A percentile compares a stretch with the other conserved stretches of the same genome.
These are phyloP conservation scores for Parazoanthus darwini DNA, from an alignment of 92 coral and sea anemone genomes.

Conservation along the genomic window DNA sequence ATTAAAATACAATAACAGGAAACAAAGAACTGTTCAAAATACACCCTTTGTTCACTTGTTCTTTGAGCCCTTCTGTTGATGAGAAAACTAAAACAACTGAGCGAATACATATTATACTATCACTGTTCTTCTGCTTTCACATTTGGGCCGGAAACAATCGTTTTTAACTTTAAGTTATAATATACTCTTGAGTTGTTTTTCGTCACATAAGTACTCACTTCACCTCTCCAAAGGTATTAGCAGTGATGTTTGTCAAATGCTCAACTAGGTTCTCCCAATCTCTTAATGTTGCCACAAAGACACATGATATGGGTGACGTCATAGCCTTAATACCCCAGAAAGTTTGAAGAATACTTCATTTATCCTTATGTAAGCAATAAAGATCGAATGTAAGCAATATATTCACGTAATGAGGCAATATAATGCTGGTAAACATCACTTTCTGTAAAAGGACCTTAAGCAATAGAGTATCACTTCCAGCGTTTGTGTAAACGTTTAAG, in stretches of 20 bases:
- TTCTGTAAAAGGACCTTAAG: neutral
- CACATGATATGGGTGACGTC: slow-evolving; percentile 42
- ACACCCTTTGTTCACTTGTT: neutral
- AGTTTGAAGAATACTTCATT: slow-evolving; percentile 40
- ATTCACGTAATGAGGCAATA: slow-evolving; percentile 40
- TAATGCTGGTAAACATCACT: slow-evolving; percentile 7
- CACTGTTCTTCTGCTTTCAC: neutral
- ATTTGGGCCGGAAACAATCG: slow-evolving; percentile 14
- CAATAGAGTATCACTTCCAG: neutral
- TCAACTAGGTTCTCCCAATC: slow-evolving; percentile 25
- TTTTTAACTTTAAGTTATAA: slow-evolving; percentile 2
- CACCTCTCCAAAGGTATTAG: slow-evolving; percentile 37
- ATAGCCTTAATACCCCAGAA: slow-evolving; percentile 41
- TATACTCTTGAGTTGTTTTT: slow-evolving; percentile 34
- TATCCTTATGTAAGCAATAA: slow-evolving; percentile 39
- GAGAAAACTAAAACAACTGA: neutral
- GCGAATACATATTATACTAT: neutral
- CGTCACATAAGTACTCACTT: slow-evolving; percentile 40
- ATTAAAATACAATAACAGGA: slow-evolving; percentile 12
- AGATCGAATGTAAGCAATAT: slow-evolving; percentile 35
- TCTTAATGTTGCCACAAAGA: slow-evolving; percentile 41
- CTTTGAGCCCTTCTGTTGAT: slow-evolving; percentile 34
- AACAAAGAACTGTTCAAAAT: slow-evolving; percentile 25
- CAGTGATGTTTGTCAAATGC: slow-evolving; percentile 28
- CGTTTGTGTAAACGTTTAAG: slow-evolving; percentile 3